Conservation (phyloP, 2,113 vertebrate species). For the Leptodactylus fuscus region DNA sequence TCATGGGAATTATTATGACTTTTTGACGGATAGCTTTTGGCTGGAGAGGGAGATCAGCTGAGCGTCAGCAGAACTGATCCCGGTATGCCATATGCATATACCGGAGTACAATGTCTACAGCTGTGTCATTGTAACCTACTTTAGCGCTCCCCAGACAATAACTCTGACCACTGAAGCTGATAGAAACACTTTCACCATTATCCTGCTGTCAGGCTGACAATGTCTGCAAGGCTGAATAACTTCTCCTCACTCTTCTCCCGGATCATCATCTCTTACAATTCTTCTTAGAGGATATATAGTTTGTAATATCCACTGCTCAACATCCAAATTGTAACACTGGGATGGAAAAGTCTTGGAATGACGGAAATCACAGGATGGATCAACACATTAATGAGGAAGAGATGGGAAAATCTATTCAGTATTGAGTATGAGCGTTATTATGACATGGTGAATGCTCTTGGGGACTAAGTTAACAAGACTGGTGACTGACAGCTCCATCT, state of each 20-base stretch:
- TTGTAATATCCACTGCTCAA: neutral
- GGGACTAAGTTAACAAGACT: no score
- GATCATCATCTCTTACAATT: slow-evolving; percentile 1
- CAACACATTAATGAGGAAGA: no score
- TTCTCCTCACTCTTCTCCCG: slow-evolving; percentile 17
- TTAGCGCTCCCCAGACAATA: slow-evolving; percentile 55
- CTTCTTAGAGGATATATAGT: neutral
- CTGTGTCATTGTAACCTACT: slow-evolving; percentile 51
- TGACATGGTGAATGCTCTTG: no score
- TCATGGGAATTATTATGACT: slow-evolving; percentile 31
- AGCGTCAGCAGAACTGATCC: slow-evolving; percentile 59
- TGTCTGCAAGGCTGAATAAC: neutral
- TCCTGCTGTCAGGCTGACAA: slow-evolving; percentile 43
- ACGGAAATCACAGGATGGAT: no score
- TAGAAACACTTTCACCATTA: slow-evolving; percentile 57
- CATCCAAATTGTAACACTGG: no score
- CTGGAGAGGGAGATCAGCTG: slow-evolving; percentile 62
- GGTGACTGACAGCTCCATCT: no score
- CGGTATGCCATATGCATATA: slow-evolving; percentile 57
- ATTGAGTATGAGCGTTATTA: no score
- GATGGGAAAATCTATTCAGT: no score
- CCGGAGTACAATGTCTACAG: slow-evolving; percentile 51
- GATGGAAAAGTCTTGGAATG: no score
- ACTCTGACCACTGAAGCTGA: slow-evolving; percentile 54
- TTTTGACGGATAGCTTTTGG: slow-evolving; percentile 66